These are phyloP conservation scores for Stegophylla sp. DNA, from an alignment of 2,888 invertebrate species.

Conservation along the genomic window DNA sequence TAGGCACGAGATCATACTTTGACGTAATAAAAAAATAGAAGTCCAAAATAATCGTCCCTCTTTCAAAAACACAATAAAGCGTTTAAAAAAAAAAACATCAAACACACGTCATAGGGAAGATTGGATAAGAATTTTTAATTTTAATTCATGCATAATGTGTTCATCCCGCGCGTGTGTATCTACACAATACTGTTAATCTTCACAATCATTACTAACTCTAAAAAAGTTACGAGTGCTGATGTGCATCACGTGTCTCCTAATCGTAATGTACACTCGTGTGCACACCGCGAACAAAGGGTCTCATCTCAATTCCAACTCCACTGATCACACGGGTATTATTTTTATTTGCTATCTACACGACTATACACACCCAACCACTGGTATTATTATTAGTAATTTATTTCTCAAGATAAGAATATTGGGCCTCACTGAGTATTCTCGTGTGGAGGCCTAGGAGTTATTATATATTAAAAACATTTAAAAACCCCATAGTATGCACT, in stretches of 20 bases:
- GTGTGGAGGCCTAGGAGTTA: too few relatives aligned
- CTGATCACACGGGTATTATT: constrained; percentile 20
- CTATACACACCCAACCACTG: neutral
- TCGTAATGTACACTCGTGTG: neutral
- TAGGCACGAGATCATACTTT: too few relatives aligned
- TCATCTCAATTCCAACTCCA: neutral
- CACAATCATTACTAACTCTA: neutral
- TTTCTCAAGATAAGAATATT: too few relatives aligned
- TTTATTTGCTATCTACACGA: neutral
- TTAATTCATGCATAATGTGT: neutral
- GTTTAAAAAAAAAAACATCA: neutral
- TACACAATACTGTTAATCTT: neutral
- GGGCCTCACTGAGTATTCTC: too few relatives aligned
- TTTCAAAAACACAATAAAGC: too few relatives aligned
- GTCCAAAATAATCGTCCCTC: too few relatives aligned
- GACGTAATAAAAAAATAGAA: too few relatives aligned
- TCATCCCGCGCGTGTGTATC: neutral
- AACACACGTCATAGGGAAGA: neutral
- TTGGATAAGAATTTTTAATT: neutral
- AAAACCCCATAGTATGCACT: too few relatives aligned
- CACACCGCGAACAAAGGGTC: neutral
- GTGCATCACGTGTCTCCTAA: constrained; percentile 15
- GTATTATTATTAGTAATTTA: too few relatives aligned
- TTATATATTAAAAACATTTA: too few relatives aligned
- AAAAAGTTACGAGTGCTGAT: constrained; percentile 3